A percentile compares a stretch with the other conserved stretches of the same genome.
Conservation (phyloP, 2,888 invertebrate genomes). For the Galeopsomyia nigrocyanea region DNA sequence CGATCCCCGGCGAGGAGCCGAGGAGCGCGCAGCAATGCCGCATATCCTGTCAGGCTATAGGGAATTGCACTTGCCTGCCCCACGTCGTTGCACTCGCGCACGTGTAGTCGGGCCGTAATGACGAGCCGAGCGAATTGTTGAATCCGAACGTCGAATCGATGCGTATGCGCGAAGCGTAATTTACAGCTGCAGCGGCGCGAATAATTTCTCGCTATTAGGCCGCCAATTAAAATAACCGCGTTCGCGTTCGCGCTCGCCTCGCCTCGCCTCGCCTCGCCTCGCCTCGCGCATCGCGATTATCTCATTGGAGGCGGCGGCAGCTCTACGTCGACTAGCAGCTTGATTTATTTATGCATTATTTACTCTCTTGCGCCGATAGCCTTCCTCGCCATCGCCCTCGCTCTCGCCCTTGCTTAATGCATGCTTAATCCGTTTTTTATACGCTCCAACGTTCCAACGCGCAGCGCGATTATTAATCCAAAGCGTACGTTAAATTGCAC, state of each 20-base stretch:
- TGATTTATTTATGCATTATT: constrained; percentile 47
- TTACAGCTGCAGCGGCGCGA: constrained; percentile 34
- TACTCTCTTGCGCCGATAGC: constrained; percentile 35
- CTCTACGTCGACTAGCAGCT: too few relatives aligned
- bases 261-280: background rate
- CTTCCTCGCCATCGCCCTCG: background rate
- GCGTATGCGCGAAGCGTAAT: constrained; percentile 23
- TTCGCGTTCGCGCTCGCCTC: background rate
- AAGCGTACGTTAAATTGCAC: constrained; percentile 11
- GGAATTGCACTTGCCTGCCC: too few relatives aligned
- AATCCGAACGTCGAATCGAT: constrained; percentile 40
- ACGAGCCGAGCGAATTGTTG: constrained; percentile 8
- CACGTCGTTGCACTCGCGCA: too few relatives aligned
- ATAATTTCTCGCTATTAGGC: constrained; percentile 37
- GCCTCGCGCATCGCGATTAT: constrained; percentile 8
- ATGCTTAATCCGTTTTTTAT: constrained; percentile 35
- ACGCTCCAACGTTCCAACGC: constrained; percentile 20
- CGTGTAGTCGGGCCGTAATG: background rate
- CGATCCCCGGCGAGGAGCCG: constrained; percentile 50
- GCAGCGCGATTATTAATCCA: constrained; percentile 25
- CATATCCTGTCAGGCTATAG: too few relatives aligned
- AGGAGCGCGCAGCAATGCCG: constrained; percentile 2
- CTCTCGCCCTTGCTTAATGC: constrained; percentile 4
- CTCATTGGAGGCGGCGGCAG: constrained; percentile 26
- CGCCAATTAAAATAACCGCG: constrained; percentile 46